Evolutionary conservation across 2,888 invertebrate genomes (phyloP).

Genomic region (Agyllia agylla): DNA sequence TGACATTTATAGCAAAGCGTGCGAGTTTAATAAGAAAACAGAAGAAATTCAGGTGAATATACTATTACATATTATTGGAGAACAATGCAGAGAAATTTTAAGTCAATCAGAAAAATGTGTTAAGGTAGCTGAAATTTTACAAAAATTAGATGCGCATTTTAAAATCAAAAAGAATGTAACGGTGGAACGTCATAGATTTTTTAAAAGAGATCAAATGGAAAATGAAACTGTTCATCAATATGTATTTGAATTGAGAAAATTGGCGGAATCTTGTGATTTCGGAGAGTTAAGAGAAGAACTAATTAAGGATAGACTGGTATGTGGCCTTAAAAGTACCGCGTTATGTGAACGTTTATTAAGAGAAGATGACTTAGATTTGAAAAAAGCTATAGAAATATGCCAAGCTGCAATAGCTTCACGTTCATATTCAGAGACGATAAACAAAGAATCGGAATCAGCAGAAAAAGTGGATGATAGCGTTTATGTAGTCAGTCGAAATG

Average conservation of each 20-base stretch:
- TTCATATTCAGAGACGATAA: neutral
- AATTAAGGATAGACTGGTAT: neutral
- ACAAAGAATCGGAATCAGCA: neutral
- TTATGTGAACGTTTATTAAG: neutral
- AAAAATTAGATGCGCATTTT: neutral
- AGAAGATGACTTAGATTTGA: neutral
- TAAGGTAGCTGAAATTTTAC: neutral
- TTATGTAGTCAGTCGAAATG: neutral
- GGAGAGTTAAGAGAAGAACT: neutral
- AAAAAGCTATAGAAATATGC: neutral
- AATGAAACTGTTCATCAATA: neutral
- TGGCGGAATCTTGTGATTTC: neutral
- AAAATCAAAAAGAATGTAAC: neutral
- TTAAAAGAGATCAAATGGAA: neutral
- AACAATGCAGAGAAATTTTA: neutral
- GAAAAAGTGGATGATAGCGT: neutral
- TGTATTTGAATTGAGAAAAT: neutral
- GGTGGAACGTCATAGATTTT: neutral
- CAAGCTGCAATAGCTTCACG: neutral
- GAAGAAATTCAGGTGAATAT: neutral
- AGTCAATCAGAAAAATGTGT: neutral
- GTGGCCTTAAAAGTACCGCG: neutral
- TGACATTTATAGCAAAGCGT: neutral
- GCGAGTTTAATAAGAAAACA: neutral
- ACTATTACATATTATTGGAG: neutral